Evolutionary conservation across 2,888 invertebrate species (phyloP), one percentile per base, ranked within the genome.

Genomic region (Volucella inanis): DNA sequence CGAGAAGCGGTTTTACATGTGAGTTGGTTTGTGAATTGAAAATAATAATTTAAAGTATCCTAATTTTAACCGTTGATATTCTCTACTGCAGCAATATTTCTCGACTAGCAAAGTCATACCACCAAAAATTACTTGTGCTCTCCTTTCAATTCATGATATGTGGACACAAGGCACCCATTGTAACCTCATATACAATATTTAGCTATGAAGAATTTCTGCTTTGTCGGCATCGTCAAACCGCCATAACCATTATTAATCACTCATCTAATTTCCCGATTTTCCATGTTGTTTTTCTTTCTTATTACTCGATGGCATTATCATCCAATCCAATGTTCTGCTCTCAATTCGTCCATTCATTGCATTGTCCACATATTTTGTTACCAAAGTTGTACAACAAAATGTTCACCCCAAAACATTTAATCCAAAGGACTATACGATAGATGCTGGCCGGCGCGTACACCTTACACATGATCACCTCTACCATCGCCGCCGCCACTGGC

Each of bases 201-300:
- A 70, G 70, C 45, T 41, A 14, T 10, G 43, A 45, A 49, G 31
- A 54, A 57, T 61, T 31, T 45, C 55, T 55, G 57, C 55, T 79
- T 79, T 79, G 79, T 79, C 83, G 79, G 79, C 74, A 75, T 59
- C 68, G 4, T 8, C 59, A 65, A 47, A 70, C 79, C 41, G 47
- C 79, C 72, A 55, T 41, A 79, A 78, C 31, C 59, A 43, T 70
- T 80, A 84, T 84, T 84, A 80, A 84, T 84, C 84, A 80, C 75
- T 84, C 84, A 84, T 80, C 80, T 84, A 75, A 84, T 84, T 84
- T 80, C 68, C 61, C 64, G 80, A 80, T 75, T 64, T 84, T 65
- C 75, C 65, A 84, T 47, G 70, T 59, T 76, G 76, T 76, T 77
- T 71, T 61, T 52, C 50, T 65, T 70, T 52, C n/a, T 65, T 38